Conservation (phyloP, 2,797 vertebrate genomes). For the Nyctalus aviator region DNA sequence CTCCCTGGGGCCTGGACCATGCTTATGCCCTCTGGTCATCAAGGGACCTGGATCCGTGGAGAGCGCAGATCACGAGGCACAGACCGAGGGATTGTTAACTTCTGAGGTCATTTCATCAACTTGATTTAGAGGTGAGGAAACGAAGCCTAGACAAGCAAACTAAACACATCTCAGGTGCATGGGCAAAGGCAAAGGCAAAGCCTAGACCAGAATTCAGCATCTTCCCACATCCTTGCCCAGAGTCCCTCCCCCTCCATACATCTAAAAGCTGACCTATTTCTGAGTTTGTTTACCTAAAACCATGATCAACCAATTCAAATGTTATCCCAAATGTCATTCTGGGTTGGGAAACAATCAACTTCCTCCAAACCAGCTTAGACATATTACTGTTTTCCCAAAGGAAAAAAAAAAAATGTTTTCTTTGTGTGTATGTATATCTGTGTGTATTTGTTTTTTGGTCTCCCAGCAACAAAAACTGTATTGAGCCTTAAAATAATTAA, state of each 20-base stretch:
- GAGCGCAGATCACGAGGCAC: not conserved
- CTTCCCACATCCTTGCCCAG: not conserved
- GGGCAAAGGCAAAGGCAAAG: not conserved
- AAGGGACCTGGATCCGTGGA: conserved; percentile 57
- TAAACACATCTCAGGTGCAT: not conserved
- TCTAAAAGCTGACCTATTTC: conserved; percentile 24
- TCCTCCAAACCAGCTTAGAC: conserved; percentile 58
- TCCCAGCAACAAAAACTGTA: conserved; percentile 64
- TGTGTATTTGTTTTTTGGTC: not conserved
- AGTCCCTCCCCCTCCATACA: not conserved
- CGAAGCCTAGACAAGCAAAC: conserved; percentile 2
- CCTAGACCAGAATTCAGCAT: not conserved
- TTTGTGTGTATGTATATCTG: not conserved
- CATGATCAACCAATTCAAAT: conserved; percentile 55
- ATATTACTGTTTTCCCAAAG: conserved; percentile 64
- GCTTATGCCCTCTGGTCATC: conserved; percentile 74
- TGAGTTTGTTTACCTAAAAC: conserved; percentile 53
- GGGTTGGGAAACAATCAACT: conserved; percentile 55
- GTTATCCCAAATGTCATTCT: conserved; percentile 59
- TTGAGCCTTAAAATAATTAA: conserved; percentile 53
- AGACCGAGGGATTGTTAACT: not conserved
- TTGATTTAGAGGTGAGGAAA: conserved; percentile 23
- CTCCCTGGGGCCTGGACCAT: conserved; percentile 63
- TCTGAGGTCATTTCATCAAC: not conserved
- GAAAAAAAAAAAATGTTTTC: not conserved